Evolutionary conservation across 2,113 vertebrate species (phyloP).

Genomic region (Passer domesticus): DNA sequence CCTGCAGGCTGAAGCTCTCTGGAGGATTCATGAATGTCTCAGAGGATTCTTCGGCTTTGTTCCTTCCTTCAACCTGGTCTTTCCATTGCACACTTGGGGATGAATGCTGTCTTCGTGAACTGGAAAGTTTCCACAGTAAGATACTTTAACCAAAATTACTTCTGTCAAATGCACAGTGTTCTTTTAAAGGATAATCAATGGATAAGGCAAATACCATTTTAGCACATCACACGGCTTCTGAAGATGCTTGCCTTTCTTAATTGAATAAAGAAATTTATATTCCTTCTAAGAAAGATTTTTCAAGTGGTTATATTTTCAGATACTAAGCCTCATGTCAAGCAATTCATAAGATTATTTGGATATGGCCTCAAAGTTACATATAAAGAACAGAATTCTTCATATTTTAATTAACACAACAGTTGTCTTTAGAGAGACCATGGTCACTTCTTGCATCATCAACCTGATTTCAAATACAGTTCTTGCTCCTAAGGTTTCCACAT

Average conservation of each 20-base stretch:
- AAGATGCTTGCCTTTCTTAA: not conserved
- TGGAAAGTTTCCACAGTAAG: slow-evolving; percentile 64
- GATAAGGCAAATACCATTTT: not conserved
- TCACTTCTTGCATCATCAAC: too few relatives aligned
- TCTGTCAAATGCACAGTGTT: not conserved
- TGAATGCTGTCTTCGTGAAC: slow-evolving; percentile 74
- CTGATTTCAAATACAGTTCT: too few relatives aligned
- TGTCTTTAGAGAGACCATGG: too few relatives aligned
- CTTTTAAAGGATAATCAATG: not conserved
- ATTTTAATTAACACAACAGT: too few relatives aligned
- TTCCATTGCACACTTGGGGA: slow-evolving; percentile 69
- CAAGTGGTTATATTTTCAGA: not conserved
- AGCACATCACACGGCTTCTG: not conserved
- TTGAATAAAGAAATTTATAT: not conserved
- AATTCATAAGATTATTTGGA: not conserved
- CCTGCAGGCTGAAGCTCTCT: slow-evolving; percentile 56
- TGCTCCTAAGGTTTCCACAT: too few relatives aligned
- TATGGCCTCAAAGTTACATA: too few relatives aligned
- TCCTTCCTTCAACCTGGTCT: slow-evolving; percentile 75
- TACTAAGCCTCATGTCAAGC: not conserved
- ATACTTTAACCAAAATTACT: slow-evolving; percentile 21
- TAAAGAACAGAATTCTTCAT: too few relatives aligned
- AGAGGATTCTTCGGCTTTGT: slow-evolving; percentile 66
- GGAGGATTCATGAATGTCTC: slow-evolving; percentile 69
- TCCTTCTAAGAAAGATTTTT: not conserved